Evolutionary conservation across 2,888 invertebrate genomes (phyloP), one percentile per base, ranked within the genome.

Genomic region (Biston betularia): DNA sequence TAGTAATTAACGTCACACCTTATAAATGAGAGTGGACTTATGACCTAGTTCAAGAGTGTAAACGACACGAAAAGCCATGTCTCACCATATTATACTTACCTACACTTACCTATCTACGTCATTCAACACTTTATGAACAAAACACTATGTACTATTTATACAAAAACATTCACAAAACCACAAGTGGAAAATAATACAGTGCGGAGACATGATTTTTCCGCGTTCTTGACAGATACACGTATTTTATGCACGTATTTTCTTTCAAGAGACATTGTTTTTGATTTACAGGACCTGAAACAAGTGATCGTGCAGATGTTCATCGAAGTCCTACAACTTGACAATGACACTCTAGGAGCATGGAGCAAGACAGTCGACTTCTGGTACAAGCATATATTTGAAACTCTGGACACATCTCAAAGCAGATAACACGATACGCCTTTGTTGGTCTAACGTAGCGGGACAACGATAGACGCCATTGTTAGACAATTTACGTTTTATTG

Each of bases 221-320:
- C n/a, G 11, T 42, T 42, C 42, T 11, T 0, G 42, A 1, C 42
- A 12, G 11, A 42, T n/a, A n/a, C n/a, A n/a, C n/a, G n/a, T n/a
- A 24, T 3, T 24, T 24, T 24, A 3, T 2, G 3, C 3, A 24
- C 3, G 24, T 24, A 24, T 24, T 24, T 24, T 24, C 24, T 24
- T 24, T 24, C 24, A 24, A 24, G 24, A 24, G 24, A 24, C 24
- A 24, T 24, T 24, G 3, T 3, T 24, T 24, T 70, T 72, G 44
- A 69, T 72, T 83, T 78, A 46, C 86, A 94, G 94, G 85, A 86
- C 59, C 81, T 94, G 56, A 93, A 94, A 82, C 82, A 86, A 35
- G 89, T 90, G 4, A 82, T 94, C 74, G 91, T 93, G 57, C 87
- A 87, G 63, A 87, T 94, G 89, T 92, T 93, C 75, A 88, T 91